Percentiles rank a stretch among this genome's conserved stretches.
Conservation (phyloP, 2,113 vertebrate genomes). For the Coryphaenoides rupestris region DNA sequence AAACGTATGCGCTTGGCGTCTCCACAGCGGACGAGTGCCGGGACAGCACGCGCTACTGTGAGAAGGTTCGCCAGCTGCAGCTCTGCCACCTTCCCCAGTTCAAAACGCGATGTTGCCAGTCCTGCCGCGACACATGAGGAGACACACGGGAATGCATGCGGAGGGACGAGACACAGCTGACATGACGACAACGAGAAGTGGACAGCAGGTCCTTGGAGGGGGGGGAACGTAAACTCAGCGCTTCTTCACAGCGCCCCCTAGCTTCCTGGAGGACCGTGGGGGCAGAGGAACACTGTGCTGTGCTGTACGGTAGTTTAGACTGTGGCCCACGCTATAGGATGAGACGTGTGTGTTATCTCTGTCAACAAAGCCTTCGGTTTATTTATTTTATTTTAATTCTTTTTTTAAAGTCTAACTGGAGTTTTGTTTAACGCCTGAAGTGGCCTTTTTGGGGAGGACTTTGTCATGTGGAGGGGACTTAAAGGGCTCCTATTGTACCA, state of each 20-base stretch:
- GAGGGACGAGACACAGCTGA: not conserved
- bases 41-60: constrained; percentile 94
- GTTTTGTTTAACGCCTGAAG: not conserved
- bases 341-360: not conserved
- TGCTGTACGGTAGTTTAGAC: too few species aligned
- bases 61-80: constrained; percentile 91
- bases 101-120: constrained; percentile 89
- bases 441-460: too few species aligned
- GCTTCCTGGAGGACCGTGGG: too few species aligned
- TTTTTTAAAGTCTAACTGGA: constrained; percentile 9
- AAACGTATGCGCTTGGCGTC: constrained; percentile 5
- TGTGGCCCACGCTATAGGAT: too few species aligned
- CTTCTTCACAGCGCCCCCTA: too few species aligned
- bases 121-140: constrained; percentile 85
- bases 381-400: constrained; percentile 15
- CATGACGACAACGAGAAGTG: not conserved
- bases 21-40: constrained; percentile 80
- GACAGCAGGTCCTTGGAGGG: not conserved
- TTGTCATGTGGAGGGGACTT: too few species aligned
- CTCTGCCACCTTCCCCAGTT: constrained; percentile 91
- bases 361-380: constrained; percentile 52
- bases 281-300: not conserved
- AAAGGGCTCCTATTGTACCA: too few species aligned
- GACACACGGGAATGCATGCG: not conserved
- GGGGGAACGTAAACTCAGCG: not conserved